Evolutionary conservation across 2,888 invertebrate genomes (phyloP), one percentile per base, ranked within the genome.

Genomic region (Acronicta alni): DNA sequence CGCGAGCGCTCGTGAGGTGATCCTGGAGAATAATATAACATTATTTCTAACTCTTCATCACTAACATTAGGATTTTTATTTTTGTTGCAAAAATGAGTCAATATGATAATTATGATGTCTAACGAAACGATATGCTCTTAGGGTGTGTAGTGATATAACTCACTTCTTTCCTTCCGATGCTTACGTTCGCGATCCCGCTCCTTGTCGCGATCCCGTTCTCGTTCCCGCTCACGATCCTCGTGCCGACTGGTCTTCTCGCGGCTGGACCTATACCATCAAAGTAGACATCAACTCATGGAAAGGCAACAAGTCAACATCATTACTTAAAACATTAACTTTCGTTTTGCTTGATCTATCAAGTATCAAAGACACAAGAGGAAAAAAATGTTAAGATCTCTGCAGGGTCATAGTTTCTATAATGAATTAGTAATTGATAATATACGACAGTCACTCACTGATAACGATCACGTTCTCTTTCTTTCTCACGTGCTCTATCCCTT

Each of bases 1-100:
- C 93, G 91, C 9, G 89, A 82, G 49, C 92, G 89, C 66, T 94
- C 94, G 83, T 88, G 89, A 4, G 93, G 84, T 6, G 93, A 90
- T 64, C 89, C 93, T 93, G 62, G 0, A 69, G 69, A 35, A 42
- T 57, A 14, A 49, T 15, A 46, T n/a, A n/a, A n/a, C n/a, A 32
- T 7, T 17, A 20, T 17, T n/a, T n/a, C n/a, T 8, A 9, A 37
- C 16, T 10, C 10, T 26, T 26, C 26, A 10, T 10, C 10, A 1
- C 10, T 35, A 16, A 16, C 15, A 14, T 15, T 10, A 12, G 12
- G 18, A n/a, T 3, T n/a, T n/a, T 9, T 8, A 26, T 26, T 9
- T 4, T 9, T 26, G 9, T 9, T 26, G 7, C n/a, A n/a, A n/a
- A n/a, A n/a, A n/a, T n/a, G n/a, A n/a, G n/a, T n/a, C n/a, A n/a